These are phyloP conservation scores for Ladona fulva DNA, from an alignment of 1,140 invertebrate species.

Conservation along the genomic window DNA sequence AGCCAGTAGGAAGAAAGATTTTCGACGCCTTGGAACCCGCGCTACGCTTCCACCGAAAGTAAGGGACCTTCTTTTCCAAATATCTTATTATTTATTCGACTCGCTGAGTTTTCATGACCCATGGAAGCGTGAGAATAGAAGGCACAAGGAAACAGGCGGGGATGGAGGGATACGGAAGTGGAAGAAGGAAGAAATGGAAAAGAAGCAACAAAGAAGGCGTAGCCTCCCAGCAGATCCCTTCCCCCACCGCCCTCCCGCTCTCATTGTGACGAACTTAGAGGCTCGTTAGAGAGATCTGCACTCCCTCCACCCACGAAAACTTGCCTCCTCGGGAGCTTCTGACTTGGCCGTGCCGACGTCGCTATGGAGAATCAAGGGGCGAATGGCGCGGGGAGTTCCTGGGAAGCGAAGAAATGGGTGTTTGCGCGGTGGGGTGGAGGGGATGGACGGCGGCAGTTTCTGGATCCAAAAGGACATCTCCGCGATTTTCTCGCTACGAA, in stretches of 20 bases:
- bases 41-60: too few relatives aligned
- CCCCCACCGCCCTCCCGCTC: not conserved
- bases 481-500: too few relatives aligned
- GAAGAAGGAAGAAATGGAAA: not conserved
- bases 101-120: too few relatives aligned
- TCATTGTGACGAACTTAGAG: constrained; percentile 4
- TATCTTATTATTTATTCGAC: too few relatives aligned
- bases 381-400: not conserved
- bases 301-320: not conserved
- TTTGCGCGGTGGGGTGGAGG: not conserved
- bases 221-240: not conserved
- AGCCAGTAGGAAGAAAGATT: too few relatives aligned
- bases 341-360: not conserved
- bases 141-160: not conserved
- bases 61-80: too few relatives aligned
- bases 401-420: not conserved
- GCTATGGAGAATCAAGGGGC: not conserved
- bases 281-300: not conserved
- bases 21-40: too few relatives aligned
- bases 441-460: too few relatives aligned
- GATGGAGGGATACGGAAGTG: not conserved
- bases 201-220: not conserved
- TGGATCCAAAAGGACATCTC: too few relatives aligned
- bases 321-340: not conserved
- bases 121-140: not conserved